These are phyloP conservation scores for Loripinus fragilis DNA, from an alignment of 2,888 invertebrate species.

Conservation along the genomic window DNA sequence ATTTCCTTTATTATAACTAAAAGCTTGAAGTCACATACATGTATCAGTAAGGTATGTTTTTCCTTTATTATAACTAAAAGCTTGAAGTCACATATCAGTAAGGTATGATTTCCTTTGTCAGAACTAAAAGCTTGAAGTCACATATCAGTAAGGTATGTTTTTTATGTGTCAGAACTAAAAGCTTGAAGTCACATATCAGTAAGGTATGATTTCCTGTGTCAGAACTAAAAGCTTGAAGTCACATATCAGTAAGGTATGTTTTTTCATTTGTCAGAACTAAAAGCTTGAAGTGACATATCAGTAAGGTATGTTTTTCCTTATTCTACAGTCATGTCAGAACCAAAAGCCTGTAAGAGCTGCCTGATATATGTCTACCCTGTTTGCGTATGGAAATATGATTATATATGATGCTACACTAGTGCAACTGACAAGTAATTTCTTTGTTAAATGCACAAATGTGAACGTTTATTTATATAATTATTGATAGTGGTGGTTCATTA, in stretches of 20 bases:
- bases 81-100: constrained; percentile 96
- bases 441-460: too few relatives aligned
- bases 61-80: too few relatives aligned
- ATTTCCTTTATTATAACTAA: too few relatives aligned
- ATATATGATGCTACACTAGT: too few relatives aligned
- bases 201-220: constrained; percentile 95
- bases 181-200: constrained; percentile 96
- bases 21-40: constrained; percentile 96
- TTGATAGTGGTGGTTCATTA: too few relatives aligned
- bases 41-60: constrained; percentile 93
- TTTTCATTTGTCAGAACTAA: too few relatives aligned
- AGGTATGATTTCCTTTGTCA: constrained; percentile 93
- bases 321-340: too few relatives aligned
- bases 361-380: not conserved
- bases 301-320: too few relatives aligned
- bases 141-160: constrained; percentile 96
- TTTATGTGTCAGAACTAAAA: constrained; percentile 96
- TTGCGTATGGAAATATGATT: not conserved
- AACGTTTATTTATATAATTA: too few relatives aligned
- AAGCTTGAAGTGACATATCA: too few relatives aligned
- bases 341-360: too few relatives aligned
- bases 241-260: constrained; percentile 96
- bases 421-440: too few relatives aligned
- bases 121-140: constrained; percentile 96
- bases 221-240: constrained; percentile 97